Conservation (phyloP, 37 sponge, comb jelly and placozoan genomes). For the Theonella swinhoei region DNA sequence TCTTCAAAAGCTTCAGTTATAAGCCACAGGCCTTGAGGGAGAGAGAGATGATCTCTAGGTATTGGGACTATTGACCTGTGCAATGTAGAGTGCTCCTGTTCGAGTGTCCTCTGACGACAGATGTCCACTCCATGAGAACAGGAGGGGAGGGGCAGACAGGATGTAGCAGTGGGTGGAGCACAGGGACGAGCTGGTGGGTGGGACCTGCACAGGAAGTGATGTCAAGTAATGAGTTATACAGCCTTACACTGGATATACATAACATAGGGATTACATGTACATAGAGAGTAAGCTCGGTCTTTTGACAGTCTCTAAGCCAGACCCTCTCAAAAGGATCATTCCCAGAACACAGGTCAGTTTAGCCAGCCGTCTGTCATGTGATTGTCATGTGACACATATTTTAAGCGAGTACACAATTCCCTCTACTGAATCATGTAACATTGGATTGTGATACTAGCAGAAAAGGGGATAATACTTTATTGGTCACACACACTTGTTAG, state of each 20-base stretch:
- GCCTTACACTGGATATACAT: neutral
- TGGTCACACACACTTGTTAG: too few relatives aligned
- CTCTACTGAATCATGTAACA: too few relatives aligned
- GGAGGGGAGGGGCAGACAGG: neutral
- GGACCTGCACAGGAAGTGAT: conserved; percentile 18
- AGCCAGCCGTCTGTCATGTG: too few relatives aligned
- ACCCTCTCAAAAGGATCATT: too few relatives aligned
- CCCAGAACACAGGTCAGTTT: too few relatives aligned
- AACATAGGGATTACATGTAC: neutral
- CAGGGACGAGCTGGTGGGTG: conserved; percentile 40
- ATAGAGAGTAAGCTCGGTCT: too few relatives aligned
- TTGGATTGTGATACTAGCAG: too few relatives aligned
- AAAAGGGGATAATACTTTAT: too few relatives aligned
- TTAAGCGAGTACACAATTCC: too few relatives aligned
- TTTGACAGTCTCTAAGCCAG: too few relatives aligned
- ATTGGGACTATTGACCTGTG: conserved; percentile 1
- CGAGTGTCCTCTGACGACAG: conserved; percentile 33
- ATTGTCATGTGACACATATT: too few relatives aligned
- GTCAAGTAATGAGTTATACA: neutral
- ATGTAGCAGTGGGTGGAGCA: conserved; percentile 60
- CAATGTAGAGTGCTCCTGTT: conserved; percentile 63
- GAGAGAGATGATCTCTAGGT: neutral
- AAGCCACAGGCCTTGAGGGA: neutral
- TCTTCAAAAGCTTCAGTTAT: neutral
- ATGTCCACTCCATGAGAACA: conserved; percentile 66